These are phyloP conservation scores for Pammene fasciana DNA, from an alignment of 2,888 invertebrate genomes.

Conservation along the genomic window DNA sequence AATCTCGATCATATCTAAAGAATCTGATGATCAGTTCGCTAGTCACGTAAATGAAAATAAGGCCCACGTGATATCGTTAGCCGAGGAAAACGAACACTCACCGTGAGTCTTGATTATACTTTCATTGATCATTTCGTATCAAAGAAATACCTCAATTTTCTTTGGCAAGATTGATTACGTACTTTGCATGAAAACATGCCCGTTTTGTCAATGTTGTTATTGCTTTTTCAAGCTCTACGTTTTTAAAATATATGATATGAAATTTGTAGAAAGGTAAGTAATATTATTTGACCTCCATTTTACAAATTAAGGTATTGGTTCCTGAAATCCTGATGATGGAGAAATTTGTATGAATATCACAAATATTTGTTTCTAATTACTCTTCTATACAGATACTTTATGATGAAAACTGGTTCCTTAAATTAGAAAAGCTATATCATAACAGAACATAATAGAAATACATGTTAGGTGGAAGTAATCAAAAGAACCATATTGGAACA, in stretches of 20 bases:
- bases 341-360: no score
- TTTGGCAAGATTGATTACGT: conserved; percentile 30
- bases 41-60: conserved; percentile 42
- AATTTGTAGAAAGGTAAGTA: background rate
- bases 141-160: conserved; percentile 33
- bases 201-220: conserved; percentile 13
- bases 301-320: no score
- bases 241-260: background rate
- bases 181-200: conserved; percentile 27
- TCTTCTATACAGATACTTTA: no score
- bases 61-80: conserved; percentile 39
- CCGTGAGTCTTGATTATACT: conserved; percentile 38
- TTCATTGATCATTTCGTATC: conserved; percentile 36
- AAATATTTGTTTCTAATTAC: no score
- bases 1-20: conserved; percentile 23
- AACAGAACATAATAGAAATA: no score
- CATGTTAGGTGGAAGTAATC: no score
- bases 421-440: no score
- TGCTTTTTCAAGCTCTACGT: background rate
- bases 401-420: no score
- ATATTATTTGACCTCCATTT: no score
- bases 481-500: no score
- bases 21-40: conserved; percentile 21
- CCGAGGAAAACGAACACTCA: conserved; percentile 34
- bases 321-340: no score